Percentiles rank a stretch among this genome's conserved stretches.
Evolutionary conservation across 2,797 vertebrate species (phyloP).

Genomic region (Rhynchotus rufescens): DNA sequence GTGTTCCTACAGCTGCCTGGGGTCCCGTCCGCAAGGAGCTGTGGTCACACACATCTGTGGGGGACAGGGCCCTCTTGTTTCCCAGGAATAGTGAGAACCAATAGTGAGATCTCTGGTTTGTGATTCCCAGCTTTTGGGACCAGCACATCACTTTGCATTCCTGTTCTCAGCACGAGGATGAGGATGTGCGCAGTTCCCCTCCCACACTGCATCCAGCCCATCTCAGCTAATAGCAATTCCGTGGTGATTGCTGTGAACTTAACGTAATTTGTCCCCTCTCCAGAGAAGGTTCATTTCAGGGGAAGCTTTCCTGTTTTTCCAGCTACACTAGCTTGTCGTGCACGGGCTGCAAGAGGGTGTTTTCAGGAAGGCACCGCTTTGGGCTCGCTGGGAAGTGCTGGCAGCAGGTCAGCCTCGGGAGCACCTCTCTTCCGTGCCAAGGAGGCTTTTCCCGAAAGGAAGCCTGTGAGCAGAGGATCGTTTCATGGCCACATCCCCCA

Average conservation of each 20-base stretch:
- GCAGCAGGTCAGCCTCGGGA: too few relatives aligned
- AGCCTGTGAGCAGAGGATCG: too few relatives aligned
- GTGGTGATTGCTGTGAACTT: neutral
- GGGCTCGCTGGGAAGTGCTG: too few relatives aligned
- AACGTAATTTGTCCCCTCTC: neutral
- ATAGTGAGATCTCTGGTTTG: neutral
- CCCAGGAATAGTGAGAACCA: neutral
- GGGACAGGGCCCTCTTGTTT: neutral
- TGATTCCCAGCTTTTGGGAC: neutral
- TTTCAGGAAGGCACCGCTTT: neutral
- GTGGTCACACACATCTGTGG: too few relatives aligned
- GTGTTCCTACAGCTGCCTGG: neutral
- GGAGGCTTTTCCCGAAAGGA: too few relatives aligned
- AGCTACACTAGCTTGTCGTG: too few relatives aligned
- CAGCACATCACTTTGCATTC: too few relatives aligned
- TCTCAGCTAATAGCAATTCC: neutral
- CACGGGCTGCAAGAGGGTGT: neutral
- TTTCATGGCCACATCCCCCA: too few relatives aligned
- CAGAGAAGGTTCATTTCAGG: neutral
- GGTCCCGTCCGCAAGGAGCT: neutral
- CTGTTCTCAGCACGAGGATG: neutral
- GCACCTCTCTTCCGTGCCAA: too few relatives aligned
- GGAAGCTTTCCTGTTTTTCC: neutral
- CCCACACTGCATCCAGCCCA: neutral
- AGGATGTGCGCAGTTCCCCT: neutral